A percentile compares a stretch with the other conserved stretches of the same genome.
phyloP scores from a whole-genome alignment of 2,797 vertebrate genomes.

The Cyprinodon diabolis region DNA sequence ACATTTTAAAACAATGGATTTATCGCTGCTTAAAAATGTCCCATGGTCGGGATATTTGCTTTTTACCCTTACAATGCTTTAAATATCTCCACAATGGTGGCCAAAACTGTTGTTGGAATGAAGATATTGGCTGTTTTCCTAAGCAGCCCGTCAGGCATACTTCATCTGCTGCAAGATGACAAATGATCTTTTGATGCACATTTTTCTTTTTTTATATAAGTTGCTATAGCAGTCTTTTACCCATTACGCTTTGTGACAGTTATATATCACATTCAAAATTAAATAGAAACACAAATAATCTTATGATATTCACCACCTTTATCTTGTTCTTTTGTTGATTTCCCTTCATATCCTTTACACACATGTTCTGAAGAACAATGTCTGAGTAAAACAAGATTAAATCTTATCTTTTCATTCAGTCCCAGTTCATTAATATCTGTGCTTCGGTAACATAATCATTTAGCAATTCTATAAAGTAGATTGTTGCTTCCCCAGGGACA shows the following conservation, averaged over 20 bases:
- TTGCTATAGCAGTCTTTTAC: neutral
- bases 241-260: neutral
- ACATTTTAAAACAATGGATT: neutral
- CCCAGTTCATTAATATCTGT: conserved; percentile 43
- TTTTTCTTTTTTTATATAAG: neutral
- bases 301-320: neutral
- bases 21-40: neutral
- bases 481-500: conserved; percentile 35
- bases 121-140: neutral
- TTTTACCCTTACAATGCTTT: no score
- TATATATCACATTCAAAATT: neutral
- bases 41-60: no score
- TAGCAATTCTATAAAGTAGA: conserved; percentile 46
- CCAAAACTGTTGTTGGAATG: no score
- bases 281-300: neutral
- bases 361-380: neutral
- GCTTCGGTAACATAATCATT: conserved; percentile 21
- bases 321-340: neutral
- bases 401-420: neutral
- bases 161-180: neutral
- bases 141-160: neutral
- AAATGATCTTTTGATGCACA: neutral
- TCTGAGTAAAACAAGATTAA: neutral
- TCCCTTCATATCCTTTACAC: neutral
- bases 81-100: no score